These are phyloP conservation scores for Diceros bicornis DNA, from an alignment of 2,797 vertebrate species.

Conservation along the genomic window DNA sequence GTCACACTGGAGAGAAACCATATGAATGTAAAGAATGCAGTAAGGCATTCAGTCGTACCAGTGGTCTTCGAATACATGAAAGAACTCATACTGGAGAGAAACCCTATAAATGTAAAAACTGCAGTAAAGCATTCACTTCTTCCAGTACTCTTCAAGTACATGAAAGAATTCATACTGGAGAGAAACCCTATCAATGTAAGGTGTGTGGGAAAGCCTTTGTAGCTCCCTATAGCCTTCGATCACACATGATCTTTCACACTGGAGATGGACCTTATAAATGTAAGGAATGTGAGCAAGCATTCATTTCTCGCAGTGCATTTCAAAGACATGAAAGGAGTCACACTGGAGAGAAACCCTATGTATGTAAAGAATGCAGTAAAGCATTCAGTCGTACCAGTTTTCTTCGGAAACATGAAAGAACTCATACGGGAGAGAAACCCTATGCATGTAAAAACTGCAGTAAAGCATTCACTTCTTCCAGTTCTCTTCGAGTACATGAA, in stretches of 20 bases:
- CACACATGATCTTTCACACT: neutral
- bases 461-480: neutral
- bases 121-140: conserved; percentile 26
- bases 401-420: neutral
- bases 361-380: neutral
- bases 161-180: neutral
- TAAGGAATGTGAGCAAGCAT: neutral
- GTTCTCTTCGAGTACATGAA: conserved; percentile 10
- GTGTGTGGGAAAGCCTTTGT: neutral
- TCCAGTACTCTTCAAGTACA: neutral
- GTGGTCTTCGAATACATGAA: neutral
- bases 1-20: conserved; percentile 18
- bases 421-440: neutral
- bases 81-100: conserved; percentile 13
- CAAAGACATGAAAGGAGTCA: neutral
- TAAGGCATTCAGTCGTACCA: neutral
- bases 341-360: neutral
- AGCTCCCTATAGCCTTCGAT: neutral
- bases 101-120: conserved; percentile 10
- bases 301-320: neutral
- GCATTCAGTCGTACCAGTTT: neutral
- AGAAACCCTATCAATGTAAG: neutral
- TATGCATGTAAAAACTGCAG: neutral
- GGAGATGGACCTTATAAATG: neutral
- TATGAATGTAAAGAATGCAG: conserved; percentile 43